These are phyloP conservation scores for Catalaphyllia jardinei DNA, from an alignment of 64 coral and sea anemone genomes.

Conservation along the genomic window DNA sequence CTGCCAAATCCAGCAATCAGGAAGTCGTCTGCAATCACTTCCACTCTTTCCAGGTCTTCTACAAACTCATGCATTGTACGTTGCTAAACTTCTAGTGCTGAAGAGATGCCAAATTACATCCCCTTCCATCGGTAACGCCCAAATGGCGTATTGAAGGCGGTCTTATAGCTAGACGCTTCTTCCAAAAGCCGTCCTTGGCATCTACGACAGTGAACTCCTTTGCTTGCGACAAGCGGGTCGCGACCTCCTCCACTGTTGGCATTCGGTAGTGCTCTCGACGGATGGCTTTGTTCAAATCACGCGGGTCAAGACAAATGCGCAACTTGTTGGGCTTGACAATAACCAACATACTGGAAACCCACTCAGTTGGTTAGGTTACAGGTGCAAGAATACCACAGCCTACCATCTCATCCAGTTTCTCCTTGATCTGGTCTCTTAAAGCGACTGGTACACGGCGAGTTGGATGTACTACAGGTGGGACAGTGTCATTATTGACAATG, in stretches of 20 bases:
- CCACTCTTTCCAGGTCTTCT: no score
- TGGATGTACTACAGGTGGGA: no score
- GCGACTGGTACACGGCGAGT: constrained; percentile 57
- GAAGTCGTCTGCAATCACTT: no score
- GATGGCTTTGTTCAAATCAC: constrained; percentile 41
- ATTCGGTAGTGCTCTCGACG: constrained; percentile 2
- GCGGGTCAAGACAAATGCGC: constrained; percentile 25
- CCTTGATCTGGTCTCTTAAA: constrained; percentile 13
- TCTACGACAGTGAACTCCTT: no score
- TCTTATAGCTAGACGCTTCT: constrained; percentile 9
- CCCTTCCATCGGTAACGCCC: no score
- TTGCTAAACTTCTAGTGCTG: constrained; percentile 18
- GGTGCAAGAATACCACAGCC: not conserved
- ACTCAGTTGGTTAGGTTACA: no score
- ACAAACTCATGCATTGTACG: no score
- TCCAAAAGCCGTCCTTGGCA: constrained; percentile 7
- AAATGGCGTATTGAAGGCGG: no score
- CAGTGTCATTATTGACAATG: no score
- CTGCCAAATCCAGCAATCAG: no score
- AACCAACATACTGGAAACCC: no score
- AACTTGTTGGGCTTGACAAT: no score
- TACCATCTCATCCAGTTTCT: constrained; percentile 32
- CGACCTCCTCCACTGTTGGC: constrained; percentile 19
- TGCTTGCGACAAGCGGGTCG: constrained; percentile 15
- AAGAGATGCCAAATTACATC: constrained; percentile 44